Base-by-base conservation (phyloP, 2,113 vertebrate species). In the Pelecanus crispus region DNA sequence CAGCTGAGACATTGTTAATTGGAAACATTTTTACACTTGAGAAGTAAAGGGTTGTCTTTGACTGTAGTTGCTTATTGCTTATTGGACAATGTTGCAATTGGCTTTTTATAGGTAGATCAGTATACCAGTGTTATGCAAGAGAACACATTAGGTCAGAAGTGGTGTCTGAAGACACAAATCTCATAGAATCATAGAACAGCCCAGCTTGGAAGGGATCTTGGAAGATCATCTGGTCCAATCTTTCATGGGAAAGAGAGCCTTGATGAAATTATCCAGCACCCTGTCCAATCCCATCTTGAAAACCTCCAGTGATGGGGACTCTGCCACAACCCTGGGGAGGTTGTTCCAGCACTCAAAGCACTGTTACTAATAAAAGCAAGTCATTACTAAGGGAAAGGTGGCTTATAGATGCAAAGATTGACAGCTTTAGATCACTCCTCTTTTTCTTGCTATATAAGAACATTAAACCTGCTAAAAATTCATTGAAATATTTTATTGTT, bases 111-210 rank as follows among this genome's bases (percentile, higher is more conserved):
- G 19, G 42, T 29, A 63, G 22, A 47, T 78, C 25, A 45, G 26
- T n/a, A 40, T 40, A 32, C 9, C 0, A 0, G 19, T 40, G 22
- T 63, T 68, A 68, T 2, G 18, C 21, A 28, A 11, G 32, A 38
- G 12, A 45, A 38, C 21, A 24, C 4, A 14, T 50, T 28, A 36
- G 12, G 15, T 56, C n/a, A 50, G 44, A 86, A 89, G 66, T 56
- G 11, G 8, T 61, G 17, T 56, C 31, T 79, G 49, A 75, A 92
- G 55, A 78, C 34, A 59, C 24, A 52, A 38, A 47, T 36, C 24
- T 81, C 26, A 16, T 9, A 62, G 25, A 53, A 52, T 65, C 42
- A 32, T 20, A 62, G 20, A 62, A 62, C 7, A 75, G 15, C 16
- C 25, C 34, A 49, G 9, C 5, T 22, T 55, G 55, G 55, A 90